Base-by-base conservation (phyloP, 2,113 vertebrate genomes). In the Anseranas semipalmata region DNA sequence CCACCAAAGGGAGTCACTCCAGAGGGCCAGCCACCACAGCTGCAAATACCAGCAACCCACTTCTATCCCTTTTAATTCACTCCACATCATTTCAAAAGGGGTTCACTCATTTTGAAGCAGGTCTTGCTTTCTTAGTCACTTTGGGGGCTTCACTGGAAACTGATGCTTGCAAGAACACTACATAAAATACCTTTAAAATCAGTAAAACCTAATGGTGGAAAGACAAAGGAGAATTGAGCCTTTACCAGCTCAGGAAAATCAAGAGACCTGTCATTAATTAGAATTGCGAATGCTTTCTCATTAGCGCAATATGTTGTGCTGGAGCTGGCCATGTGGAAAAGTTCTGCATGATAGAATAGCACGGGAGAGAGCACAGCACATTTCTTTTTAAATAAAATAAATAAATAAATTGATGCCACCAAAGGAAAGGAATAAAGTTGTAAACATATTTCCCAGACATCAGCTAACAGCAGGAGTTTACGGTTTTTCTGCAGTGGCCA, bases 381-480 rank as follows among this genome's bases (percentile, higher is more conserved):
- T 12, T 65, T 92, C 85, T 89, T 89, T 84, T 88, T 75, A 72
- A 86, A 93, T 65, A 81, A 91, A 92, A 85, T 59, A 91, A 93
- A 86, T 45, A 68, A 46, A 86, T 45, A 65, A 46, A 35, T 33
- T 55, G 90, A 81, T 95, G 60, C 77, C 70, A 91, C 86, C 63
- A 88, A 96, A 94, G 60, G 79, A 96, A 94, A 91, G 83, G 65
- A 95, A 95, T 89, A 63, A 89, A 87, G 68, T 24, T 96, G 92
- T 94, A 92, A 96, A 97, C 86, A 81, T 94, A 91, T 94, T 97
- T 97, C 84, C 88, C 71, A 90, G 93, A 87, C 81, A 92, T 91
- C 82, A 80, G 68, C 76, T 96, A 96, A 92, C 88, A 93, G 90
- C 92, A 86, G 85, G 88, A 95, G 86, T 93, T 96, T 95, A 95